phyloP scores from a whole-genome alignment of 2,888 invertebrate genomes.

The Hypselothyrea guttata region DNA sequence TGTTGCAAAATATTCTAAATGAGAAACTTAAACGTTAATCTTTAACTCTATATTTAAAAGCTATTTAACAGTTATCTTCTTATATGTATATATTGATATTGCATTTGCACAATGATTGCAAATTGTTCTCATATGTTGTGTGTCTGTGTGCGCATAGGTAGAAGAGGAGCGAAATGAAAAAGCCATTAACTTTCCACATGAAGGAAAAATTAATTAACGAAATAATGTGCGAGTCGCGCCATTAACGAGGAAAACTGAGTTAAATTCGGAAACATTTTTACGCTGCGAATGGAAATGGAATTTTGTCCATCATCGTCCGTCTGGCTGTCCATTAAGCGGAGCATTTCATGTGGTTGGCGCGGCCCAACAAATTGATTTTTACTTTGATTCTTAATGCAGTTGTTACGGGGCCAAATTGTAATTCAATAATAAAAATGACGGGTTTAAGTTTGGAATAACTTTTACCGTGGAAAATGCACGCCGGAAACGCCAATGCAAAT shows the following conservation, averaged over 20 bases:
- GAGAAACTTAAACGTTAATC: too few species aligned
- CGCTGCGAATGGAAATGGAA: constrained; percentile 25
- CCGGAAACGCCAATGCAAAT: constrained; percentile 15
- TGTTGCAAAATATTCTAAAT: too few species aligned
- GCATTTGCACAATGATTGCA: neutral
- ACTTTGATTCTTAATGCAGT: constrained; percentile 57
- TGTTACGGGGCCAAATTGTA: constrained; percentile 26
- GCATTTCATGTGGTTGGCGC: constrained; percentile 20
- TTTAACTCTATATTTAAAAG: too few species aligned
- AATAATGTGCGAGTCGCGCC: constrained; percentile 54
- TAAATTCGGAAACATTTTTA: constrained; percentile 25
- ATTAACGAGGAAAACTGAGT: constrained; percentile 43
- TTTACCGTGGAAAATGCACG: neutral
- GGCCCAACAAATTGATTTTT: constrained; percentile 62
- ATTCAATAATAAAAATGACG: constrained; percentile 32
- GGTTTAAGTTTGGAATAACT: constrained; percentile 3
- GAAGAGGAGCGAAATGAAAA: constrained; percentile 28
- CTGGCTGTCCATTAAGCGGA: constrained; percentile 31
- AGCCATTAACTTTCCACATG: constrained; percentile 59
- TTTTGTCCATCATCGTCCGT: constrained; percentile 2
- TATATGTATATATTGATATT: too few species aligned
- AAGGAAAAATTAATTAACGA: constrained; percentile 70
- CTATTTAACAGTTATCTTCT: too few species aligned
- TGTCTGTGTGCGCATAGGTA: constrained; percentile 16
- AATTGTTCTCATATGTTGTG: constrained; percentile 36